Evolutionary conservation across 2,113 vertebrate species (phyloP), one percentile per base, ranked within the genome.

Genomic region (Rynchops niger): DNA sequence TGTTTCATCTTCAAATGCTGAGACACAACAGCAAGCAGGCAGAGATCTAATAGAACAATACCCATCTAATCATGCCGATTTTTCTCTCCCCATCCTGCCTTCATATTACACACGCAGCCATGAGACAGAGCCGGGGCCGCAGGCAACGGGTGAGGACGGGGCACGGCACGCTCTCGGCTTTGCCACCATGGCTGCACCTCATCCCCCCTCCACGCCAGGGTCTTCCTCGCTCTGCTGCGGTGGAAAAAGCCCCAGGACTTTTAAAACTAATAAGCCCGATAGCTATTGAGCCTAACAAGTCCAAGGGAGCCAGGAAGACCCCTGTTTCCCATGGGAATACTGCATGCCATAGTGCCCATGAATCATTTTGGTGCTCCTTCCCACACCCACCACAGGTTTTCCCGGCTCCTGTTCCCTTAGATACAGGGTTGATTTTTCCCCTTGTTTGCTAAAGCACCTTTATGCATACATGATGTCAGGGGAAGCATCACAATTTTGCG

Each of bases 1-100:
- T 98, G 98, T 98, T 98, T 98, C 98, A 98, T 98, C 98, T 98
- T 97, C 98, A 97, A 97, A 97, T 91, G 96, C 97, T 91, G 78
- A 92, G 96, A 97, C 96, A 98, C 97, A 97, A 97, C 80, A 94
- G 95, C 97, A 97, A 97, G 97, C 97, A 96, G 97, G 90, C 89
- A 45, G 94, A 73, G 95, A 96, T 95, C 90, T 89, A 92, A 95
- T 65, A 95, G 94, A 98, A 97, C 97, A 96, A 97, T 95, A 90
- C 96, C 66, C 55, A 96, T 97, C 93, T 97, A 96, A 98, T 98
- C 97, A 97, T 91, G 63, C 71, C 96, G 12, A 62, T 97, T 96
- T 97, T 95, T 96, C 94, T 83, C 88, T 82, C 73, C 52, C 65
- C 77, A n/a, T 95, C 56, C 38, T 82, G 42, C 91, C 82, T 81